These are phyloP conservation scores for Clostera curtula DNA, from an alignment of 2,888 invertebrate genomes.

Conservation along the genomic window DNA sequence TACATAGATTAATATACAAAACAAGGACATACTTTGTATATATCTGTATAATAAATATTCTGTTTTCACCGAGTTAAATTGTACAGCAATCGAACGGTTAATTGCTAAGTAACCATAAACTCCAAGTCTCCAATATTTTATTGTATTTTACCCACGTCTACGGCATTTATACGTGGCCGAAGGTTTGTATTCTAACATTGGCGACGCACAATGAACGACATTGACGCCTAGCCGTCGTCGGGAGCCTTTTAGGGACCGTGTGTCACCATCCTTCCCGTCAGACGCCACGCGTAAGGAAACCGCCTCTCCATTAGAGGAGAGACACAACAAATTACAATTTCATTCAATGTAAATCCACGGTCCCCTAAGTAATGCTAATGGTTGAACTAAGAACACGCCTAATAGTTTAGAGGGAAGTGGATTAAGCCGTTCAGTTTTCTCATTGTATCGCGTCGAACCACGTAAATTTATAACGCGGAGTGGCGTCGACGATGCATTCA, in stretches of 20 bases:
- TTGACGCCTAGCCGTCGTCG: conserved; percentile 38
- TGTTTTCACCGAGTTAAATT: too few species aligned
- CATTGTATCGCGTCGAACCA: conserved; percentile 42
- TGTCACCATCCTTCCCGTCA: conserved; percentile 31
- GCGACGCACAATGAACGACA: conserved; percentile 47
- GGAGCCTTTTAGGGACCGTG: conserved; percentile 40
- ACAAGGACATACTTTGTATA: too few species aligned
- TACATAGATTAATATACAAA: too few species aligned
- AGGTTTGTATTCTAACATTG: conserved; percentile 38
- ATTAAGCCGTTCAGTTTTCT: conserved; percentile 49
- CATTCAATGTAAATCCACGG: conserved; percentile 65
- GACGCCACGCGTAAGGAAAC: conserved; percentile 40
- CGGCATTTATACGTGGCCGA: conserved; percentile 22
- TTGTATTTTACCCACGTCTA: conserved; percentile 7
- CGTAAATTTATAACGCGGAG: conserved; percentile 39
- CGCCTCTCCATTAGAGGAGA: conserved; percentile 33
- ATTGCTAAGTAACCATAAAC: too few species aligned
- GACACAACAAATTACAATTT: conserved; percentile 64
- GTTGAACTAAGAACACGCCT: conserved; percentile 55
- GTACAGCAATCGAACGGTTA: too few species aligned
- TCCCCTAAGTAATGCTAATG: conserved; percentile 47
- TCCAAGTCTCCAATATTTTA: too few species aligned
- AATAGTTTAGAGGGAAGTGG: conserved; percentile 50
- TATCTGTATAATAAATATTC: too few species aligned
- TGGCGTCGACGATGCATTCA: conserved; percentile 29